Evolutionary conservation across 1,140 invertebrate genomes (phyloP), one percentile per base, ranked within the genome.

Genomic region (Zaprionus africanus): DNA sequence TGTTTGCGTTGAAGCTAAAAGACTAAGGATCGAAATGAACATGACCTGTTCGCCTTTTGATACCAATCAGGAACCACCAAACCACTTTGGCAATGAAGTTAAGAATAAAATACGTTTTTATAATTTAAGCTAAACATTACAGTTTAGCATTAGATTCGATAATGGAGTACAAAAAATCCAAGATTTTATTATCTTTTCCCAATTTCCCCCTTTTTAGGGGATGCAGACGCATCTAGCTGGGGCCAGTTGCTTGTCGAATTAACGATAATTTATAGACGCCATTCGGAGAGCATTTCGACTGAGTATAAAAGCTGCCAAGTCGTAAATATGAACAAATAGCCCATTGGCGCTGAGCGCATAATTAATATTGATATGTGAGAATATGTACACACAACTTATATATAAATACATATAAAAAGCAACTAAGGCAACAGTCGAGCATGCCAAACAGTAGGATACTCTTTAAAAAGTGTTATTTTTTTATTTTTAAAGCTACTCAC

Each of bases 301-400:
- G 17, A 11, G 38, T 54, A 58, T 62, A 69, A 53, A 57, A 56
- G 53, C 62, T 80, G 70, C 56, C 69, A 66, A 75, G 60, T 43
- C 66, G 59, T 81, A 88, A 80, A 83, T 78, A 75, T 51, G 5
- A 46, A 26, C n/a, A 66, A 70, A 70, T 70, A 46, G 51, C 60
- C 65, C 43, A 77, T 71, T 43, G 41, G 73, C 36, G 34, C 41
- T 75, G 64, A 81, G 22, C 57, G 73, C 61, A 62, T 82, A 82
- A 83, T 81, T 88, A 51, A 51, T 51, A 84, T 87, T 59, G 64
- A 76, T 57, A 72, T 72, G 62, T 1, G 4, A 17, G n/a, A 38
- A 12, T 31, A 54, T 54, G 15, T 54, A 26, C 12, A 19, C 3
- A 58, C 11, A 4, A 57, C 41, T n/a, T 4, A 46, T 17, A 46